Evolutionary conservation across 2,888 invertebrate species (phyloP).

Genomic region (Gastracanthus pulcherrimus): DNA sequence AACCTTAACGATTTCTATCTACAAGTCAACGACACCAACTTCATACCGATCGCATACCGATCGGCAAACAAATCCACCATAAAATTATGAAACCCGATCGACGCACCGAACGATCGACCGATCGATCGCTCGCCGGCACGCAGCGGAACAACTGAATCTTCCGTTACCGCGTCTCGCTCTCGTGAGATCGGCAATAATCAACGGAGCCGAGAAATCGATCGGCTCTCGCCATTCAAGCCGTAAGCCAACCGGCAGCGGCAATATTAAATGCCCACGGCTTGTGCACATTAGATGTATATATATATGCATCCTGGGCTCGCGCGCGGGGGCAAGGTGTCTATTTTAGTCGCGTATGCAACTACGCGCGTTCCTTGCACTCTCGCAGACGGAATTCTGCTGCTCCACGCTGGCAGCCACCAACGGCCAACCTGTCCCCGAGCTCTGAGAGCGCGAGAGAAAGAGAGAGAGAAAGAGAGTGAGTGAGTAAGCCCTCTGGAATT

Average conservation of each 20-base stretch:
- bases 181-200: background rate
- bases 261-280: conserved; percentile 14
- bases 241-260: no score
- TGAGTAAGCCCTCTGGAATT: conserved; percentile 70
- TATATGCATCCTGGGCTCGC: background rate
- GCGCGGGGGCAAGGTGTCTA: background rate
- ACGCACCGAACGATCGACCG: no score
- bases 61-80: conserved; percentile 6
- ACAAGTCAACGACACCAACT: conserved; percentile 22
- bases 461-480: conserved; percentile 23
- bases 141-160: no score
- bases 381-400: conserved; percentile 26
- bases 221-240: no score
- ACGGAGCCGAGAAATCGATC: background rate
- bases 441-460: no score
- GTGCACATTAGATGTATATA: background rate
- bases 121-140: background rate
- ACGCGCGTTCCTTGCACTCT: conserved; percentile 60
- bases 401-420: no score
- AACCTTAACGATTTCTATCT: background rate
- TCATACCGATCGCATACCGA: background rate
- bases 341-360: conserved; percentile 30
- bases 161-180: no score
- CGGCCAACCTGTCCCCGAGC: conserved; percentile 45
- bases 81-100: conserved; percentile 27